A percentile compares a stretch with the other conserved stretches of the same genome.
Evolutionary conservation across 2,113 vertebrate genomes (phyloP).

Genomic region (Sciurus niger): DNA sequence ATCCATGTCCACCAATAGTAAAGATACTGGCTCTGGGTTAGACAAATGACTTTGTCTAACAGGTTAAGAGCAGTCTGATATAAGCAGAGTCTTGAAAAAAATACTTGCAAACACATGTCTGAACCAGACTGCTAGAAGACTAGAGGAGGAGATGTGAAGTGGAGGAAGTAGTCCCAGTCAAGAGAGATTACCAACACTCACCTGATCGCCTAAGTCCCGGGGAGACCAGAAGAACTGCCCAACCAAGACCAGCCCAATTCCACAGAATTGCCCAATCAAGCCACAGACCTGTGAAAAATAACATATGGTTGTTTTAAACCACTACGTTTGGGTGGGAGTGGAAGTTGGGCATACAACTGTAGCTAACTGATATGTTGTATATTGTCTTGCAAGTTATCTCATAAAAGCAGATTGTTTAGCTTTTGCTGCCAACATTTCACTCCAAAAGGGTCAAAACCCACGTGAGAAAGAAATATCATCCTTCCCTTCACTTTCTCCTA

Average conservation of each 20-base stretch:
- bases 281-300: neutral
- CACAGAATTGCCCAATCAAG: neutral
- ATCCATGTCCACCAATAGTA: neutral
- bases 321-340: neutral
- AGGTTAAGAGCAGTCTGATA: neutral
- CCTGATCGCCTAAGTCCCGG: neutral
- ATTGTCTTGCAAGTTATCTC: neutral
- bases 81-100: neutral
- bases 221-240: neutral
- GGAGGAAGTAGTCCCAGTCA: neutral
- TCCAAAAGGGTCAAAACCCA: neutral
- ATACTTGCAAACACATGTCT: neutral
- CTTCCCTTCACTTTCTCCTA: neutral
- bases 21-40: neutral
- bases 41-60: neutral
- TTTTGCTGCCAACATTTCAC: neutral
- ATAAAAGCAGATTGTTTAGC: neutral
- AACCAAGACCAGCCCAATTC: neutral
- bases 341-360: neutral
- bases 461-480: neutral
- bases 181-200: neutral
- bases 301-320: neutral
- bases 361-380: neutral
- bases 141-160: neutral
- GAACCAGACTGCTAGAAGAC: too few relatives aligned